Conservation (phyloP, 2,888 invertebrate species). For the Agrochola litura region DNA sequence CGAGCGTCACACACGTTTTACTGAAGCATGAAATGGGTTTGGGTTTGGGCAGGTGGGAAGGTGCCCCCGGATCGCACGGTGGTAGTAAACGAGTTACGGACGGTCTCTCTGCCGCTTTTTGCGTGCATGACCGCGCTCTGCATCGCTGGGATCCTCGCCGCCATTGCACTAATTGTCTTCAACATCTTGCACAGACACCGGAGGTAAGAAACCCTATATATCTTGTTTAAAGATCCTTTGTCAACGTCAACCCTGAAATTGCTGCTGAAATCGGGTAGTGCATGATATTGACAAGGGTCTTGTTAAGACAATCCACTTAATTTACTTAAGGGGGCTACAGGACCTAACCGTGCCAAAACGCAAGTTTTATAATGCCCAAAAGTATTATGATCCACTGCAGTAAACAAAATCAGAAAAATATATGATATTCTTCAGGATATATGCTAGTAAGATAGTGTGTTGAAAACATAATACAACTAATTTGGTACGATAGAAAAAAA, state of each 20-base stretch:
- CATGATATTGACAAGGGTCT: slow-evolving; percentile 71
- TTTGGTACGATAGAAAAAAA: too few relatives aligned
- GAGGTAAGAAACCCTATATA: slow-evolving; percentile 91
- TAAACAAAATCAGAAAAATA: too few relatives aligned
- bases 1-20: slow-evolving; percentile 55
- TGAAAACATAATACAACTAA: too few relatives aligned
- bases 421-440: too few relatives aligned
- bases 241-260: slow-evolving; percentile 67
- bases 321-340: slow-evolving; percentile 21
- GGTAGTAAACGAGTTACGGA: slow-evolving; percentile 95
- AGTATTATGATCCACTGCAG: too few relatives aligned
- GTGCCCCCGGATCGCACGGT: slow-evolving; percentile 98
- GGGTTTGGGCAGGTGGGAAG: slow-evolving; percentile 92
- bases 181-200: slow-evolving; percentile 97
- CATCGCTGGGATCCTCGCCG: slow-evolving; percentile 96
- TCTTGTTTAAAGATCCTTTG: slow-evolving; percentile 56
- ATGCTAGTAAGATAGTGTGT: too few relatives aligned
- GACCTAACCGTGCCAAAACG: too few relatives aligned
- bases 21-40: slow-evolving; percentile 60
- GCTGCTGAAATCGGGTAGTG: slow-evolving; percentile 61
- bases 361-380: too few relatives aligned
- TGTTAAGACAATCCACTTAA: slow-evolving; percentile 58
- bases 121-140: slow-evolving; percentile 98
- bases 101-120: slow-evolving; percentile 97
- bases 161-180: slow-evolving; percentile 96